A percentile compares a stretch with the other conserved stretches of the same genome.
Conservation (phyloP, 2,888 invertebrate genomes). For the Cantharis rustica region DNA sequence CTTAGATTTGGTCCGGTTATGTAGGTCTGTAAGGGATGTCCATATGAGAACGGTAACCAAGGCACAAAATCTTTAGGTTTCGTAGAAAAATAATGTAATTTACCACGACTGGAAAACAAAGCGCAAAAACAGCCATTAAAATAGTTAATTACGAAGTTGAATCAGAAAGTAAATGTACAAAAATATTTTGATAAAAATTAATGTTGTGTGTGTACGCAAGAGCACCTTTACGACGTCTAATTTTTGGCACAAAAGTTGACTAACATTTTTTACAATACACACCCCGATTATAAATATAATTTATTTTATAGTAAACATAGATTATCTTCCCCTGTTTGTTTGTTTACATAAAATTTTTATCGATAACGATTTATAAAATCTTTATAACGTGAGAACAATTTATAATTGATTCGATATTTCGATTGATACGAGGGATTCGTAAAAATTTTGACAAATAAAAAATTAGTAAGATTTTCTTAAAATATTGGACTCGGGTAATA, state of each 20-base stretch:
- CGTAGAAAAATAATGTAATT: not conserved
- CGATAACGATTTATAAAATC: conserved; percentile 1
- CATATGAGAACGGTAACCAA: not conserved
- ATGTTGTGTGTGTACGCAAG: not conserved
- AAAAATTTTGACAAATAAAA: not conserved
- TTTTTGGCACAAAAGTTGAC: not conserved
- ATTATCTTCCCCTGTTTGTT: not conserved
- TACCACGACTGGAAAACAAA: not conserved
- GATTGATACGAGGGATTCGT: not conserved
- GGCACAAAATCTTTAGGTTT: not conserved
- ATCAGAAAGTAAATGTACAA: not conserved
- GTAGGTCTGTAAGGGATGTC: too few relatives aligned
- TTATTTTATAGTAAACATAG: not conserved
- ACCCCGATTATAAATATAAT: not conserved
- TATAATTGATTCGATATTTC: conserved; percentile 5
- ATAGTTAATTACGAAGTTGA: not conserved
- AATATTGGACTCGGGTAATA: not conserved
- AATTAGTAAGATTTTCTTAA: not conserved
- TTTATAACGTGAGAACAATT: not conserved
- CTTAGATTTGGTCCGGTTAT: too few relatives aligned
- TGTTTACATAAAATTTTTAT: not conserved
- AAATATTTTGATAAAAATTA: not conserved
- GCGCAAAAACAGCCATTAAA: not conserved
- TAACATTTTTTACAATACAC: not conserved
- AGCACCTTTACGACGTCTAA: not conserved